Evolutionary conservation across 2,888 invertebrate genomes (phyloP), one percentile per base, ranked within the genome.

Genomic region (Thelaira solivaga): DNA sequence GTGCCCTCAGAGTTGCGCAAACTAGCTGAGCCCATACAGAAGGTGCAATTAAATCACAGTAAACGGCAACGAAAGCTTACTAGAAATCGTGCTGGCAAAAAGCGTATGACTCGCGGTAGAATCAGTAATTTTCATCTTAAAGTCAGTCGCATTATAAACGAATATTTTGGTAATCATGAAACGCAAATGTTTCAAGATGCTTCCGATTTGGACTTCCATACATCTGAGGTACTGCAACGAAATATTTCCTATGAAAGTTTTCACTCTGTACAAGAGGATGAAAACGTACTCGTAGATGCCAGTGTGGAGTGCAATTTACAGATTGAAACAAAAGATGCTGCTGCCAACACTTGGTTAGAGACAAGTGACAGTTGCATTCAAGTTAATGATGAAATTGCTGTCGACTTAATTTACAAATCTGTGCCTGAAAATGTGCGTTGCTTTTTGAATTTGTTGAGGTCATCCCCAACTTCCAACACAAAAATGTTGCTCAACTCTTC

Each of bases 1-100:
- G 84, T 85, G 4, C 85, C 87, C 1, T 83, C 82, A 0, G 82
- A 81, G 8, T 34, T 85, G 39, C 80, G 83, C 0, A 83, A 82
- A 53, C 72, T 82, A 13, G 34, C 73, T 1, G 29, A 49, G 36
- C 26, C 68, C 11, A 0, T 11, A 10, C 22, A 47, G 6, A n/a
- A 6, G 31, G 39, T 11, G 3, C 61, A 47, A 20, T 3, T 20
- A 20, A 34, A 29, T 39, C 34, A 39, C n/a, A 39, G 18, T 16
- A 55, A 31, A 36, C 7, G 4, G 4, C 24, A 31, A 16, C 45
- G 29, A 34, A 53, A 22, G 3, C 31, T 11, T 6, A 13, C n/a
- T 16, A 20, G 7, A 2, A 67, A 64, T 31, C 51, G 72, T 2
- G 59, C 5, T 31, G 16, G 8, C 0, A 76, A 65, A 20, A 65